Conservation (phyloP, 2,888 invertebrate species). For the Hyles lineata region DNA sequence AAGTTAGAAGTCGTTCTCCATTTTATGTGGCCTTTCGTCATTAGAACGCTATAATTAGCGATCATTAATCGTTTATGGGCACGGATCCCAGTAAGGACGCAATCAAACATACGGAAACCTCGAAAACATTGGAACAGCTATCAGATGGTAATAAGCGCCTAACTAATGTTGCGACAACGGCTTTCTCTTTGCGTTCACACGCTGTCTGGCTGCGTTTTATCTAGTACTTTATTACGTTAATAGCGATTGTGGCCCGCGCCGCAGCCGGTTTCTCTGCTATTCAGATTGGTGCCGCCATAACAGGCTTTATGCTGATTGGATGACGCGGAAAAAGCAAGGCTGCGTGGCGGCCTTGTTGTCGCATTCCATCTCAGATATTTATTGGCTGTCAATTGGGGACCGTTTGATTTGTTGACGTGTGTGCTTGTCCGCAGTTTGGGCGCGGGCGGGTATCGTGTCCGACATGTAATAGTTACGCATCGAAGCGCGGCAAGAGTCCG, state of each 20-base stretch:
- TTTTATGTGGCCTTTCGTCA: conserved; percentile 53
- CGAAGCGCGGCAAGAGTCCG: conserved; percentile 51
- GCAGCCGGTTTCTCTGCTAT: conserved; percentile 76
- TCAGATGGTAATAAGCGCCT: conserved; percentile 66
- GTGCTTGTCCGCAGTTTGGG: conserved; percentile 21
- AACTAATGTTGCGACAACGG: conserved; percentile 76
- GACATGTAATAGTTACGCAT: conserved; percentile 11
- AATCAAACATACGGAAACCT: conserved; percentile 60
- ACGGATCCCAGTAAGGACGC: conserved; percentile 49
- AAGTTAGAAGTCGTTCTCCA: conserved; percentile 43
- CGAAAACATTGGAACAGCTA: conserved; percentile 60
- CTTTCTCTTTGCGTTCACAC: conserved; percentile 82
- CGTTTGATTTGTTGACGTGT: conserved; percentile 54
- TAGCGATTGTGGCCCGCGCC: conserved; percentile 78
- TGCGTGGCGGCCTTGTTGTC: conserved; percentile 77
- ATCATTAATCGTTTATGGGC: conserved; percentile 55
- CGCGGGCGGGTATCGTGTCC: background rate
- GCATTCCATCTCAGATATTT: conserved; percentile 72
- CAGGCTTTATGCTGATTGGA: conserved; percentile 77
- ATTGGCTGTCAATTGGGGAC: conserved; percentile 65
- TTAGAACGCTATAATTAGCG: conserved; percentile 59
- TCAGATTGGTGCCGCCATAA: conserved; percentile 69
- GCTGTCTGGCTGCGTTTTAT: conserved; percentile 81
- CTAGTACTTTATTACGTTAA: conserved; percentile 82
- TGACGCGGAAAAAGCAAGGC: conserved; percentile 81